Evolutionary conservation across 1,140 invertebrate species (phyloP), one percentile per base, ranked within the genome.

Genomic region (Potamilus streckersoni): DNA sequence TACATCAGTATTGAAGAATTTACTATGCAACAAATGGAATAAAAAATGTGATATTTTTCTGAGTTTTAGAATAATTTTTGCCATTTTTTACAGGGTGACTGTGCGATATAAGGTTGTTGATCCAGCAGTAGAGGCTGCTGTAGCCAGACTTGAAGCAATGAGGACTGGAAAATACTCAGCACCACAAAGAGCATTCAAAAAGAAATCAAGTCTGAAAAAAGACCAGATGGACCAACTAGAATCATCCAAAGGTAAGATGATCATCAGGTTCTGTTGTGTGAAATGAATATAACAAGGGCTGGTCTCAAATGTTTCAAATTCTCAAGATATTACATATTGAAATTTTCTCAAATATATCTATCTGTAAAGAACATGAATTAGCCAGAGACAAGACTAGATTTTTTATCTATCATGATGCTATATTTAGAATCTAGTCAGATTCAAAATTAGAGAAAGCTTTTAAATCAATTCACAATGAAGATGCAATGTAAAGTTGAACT

Each of bases 121-220:
- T 64, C 87, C 87, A 13, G 72, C 82, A 49, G 80, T 86, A 60
- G 87, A 89, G 73, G 85, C 84, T 38, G 85, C 86, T 14, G 83
- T 88, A 71, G 84, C 83, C 11, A 80, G 85, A 74, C 80, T 88
- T n/a, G 87, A 89, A n/a, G 85, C 85, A 68, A 89, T 89, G 87
- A 82, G 83, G 63, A 84, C 85, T 62, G 87, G 87, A 8, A 71
- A 78, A 68, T 83, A 78, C 67, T 71, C 77, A 5, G 71, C 76
- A 23, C 71, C 78, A 12, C 74, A 65, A 19, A 66, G 60, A 60
- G 60, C 60, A 66, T 20, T 71, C 13, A 49, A 20, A 20, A 71
- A 57, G 73, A 70, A 65, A 66, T 60, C 69, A 17, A 67, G 49
- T 19, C 56, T 20, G n/a, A 76, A 58, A 55, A 64, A 72, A 57